Base-by-base conservation (phyloP, 2,888 invertebrate genomes). In the Napeogenes sylphis region DNA sequence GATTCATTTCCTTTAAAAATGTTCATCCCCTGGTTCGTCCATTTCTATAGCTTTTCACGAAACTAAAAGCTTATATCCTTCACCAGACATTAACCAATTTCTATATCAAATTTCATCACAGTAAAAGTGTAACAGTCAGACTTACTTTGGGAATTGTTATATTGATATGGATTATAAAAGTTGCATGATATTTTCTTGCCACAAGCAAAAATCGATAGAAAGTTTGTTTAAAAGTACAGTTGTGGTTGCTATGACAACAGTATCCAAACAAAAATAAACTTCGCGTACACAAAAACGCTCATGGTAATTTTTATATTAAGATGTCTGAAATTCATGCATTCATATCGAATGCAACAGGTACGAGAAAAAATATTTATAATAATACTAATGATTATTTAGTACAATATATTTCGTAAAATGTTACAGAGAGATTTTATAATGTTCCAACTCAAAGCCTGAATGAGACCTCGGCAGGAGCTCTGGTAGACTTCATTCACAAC, bases 401-500 rank as follows among this genome's bases (percentile, higher is more conserved):
- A 4, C 4, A 21, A 38, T 42, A 56, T 12, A 56, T 30, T 56
- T 30, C 30, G 8, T 58, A n/a, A 55, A 35, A 51, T 63, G 60
- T 83, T 86, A 66, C 79, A 91, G 90, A 84, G 69, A 75, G 79
- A 51, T 86, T 81, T 70, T 86, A 78, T 68, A 78, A 78, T 56
- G 72, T 70, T 63, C 64, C 73, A 14, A 72, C 77, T 47, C 65
- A 83, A 47, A 71, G 73, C 47, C 56, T 85, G 30, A 76, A 81
- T 69, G 74, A 72, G 8, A 75, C 76, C 67, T 76, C 82, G 45
- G 84, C 84, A 65, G 82, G 84, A 64, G 74, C 76, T 6, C 67
- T 91, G 38, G 72, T 79, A 59, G 84, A 89, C 65, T 91, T 91
- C 61, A 78, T 90, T 58, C 82, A 85, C 66, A 85, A 84, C 68